phyloP scores from a whole-genome alignment of 2,797 vertebrate species.

The Coendou prehensilis region DNA sequence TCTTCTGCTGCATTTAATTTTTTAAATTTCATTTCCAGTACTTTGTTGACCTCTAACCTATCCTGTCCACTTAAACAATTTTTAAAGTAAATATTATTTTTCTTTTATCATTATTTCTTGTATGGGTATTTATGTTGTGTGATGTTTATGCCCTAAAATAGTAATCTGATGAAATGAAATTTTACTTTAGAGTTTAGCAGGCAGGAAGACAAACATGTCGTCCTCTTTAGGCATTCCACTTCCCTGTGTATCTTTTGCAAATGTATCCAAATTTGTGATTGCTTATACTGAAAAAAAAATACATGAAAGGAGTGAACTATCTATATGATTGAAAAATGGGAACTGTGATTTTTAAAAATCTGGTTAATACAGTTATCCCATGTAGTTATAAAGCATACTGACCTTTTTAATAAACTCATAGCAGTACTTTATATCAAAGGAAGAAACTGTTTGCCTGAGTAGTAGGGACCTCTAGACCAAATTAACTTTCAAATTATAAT shows the following conservation, averaged over 20 bases:
- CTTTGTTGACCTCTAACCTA: slow-evolving; percentile 27
- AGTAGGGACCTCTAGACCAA: slow-evolving; percentile 38
- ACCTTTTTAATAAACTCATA: slow-evolving; percentile 54
- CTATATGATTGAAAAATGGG: not conserved
- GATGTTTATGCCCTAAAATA: slow-evolving; percentile 37
- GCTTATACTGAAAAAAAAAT: slow-evolving; percentile 7
- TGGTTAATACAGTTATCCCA: slow-evolving; percentile 32
- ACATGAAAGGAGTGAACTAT: not conserved
- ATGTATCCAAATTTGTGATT: slow-evolving; percentile 40
- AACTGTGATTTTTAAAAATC: not conserved
- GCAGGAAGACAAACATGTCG: slow-evolving; percentile 27
- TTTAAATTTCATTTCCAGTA: slow-evolving; percentile 27
- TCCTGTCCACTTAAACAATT: not conserved
- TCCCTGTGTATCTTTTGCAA: slow-evolving; percentile 29
- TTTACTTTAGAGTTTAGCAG: slow-evolving; percentile 63
- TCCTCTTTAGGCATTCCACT: slow-evolving; percentile 25
- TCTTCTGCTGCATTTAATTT: slow-evolving; percentile 22
- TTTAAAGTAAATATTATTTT: slow-evolving; percentile 52
- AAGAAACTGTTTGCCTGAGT: not conserved
- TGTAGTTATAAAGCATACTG: slow-evolving; percentile 16
- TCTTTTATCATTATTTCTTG: slow-evolving; percentile 21
- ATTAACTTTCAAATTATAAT: slow-evolving; percentile 32
- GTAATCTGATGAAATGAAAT: slow-evolving; percentile 24
- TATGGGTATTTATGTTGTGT: not conserved
- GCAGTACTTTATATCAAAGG: slow-evolving; percentile 13